phyloP scores from a whole-genome alignment of 1,140 invertebrate species.

The Octopus sinensis region DNA sequence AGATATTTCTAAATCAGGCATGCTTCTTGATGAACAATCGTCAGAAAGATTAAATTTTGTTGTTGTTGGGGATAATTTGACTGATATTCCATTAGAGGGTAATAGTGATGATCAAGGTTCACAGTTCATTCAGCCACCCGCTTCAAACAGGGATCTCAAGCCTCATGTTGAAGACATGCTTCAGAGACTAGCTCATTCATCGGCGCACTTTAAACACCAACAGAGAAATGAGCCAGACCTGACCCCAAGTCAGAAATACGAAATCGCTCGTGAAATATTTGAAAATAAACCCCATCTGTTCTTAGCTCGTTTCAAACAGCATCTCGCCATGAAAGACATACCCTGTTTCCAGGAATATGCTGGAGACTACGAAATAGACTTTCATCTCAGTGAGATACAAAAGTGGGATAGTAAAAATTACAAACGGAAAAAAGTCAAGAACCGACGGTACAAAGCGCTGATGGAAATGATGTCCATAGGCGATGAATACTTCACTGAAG shows the following conservation, averaged over 20 bases:
- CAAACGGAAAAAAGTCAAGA: constrained; percentile 67
- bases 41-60: too few species aligned
- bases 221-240: constrained; percentile 75
- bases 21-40: too few species aligned
- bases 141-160: too few species aligned
- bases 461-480: constrained; percentile 70
- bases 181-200: constrained; percentile 38
- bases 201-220: constrained; percentile 70
- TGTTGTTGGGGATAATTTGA: too few species aligned
- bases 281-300: constrained; percentile 68
- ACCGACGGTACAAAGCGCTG: constrained; percentile 79
- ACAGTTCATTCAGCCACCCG: too few species aligned
- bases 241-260: constrained; percentile 66
- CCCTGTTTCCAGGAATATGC: constrained; percentile 64
- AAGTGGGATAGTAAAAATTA: constrained; percentile 40
- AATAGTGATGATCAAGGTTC: too few species aligned
- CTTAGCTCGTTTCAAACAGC: constrained; percentile 73
- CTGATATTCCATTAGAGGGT: too few species aligned
- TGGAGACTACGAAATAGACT: constrained; percentile 63
- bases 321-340: constrained; percentile 68
- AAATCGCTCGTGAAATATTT: constrained; percentile 69
- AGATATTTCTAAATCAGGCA: too few species aligned
- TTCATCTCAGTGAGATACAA: constrained; percentile 63
- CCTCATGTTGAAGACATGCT: constrained; percentile 34
- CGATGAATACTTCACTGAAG: constrained; percentile 78